These are phyloP conservation scores for Chromis chromis DNA, from an alignment of 2,797 vertebrate species.

Conservation along the genomic window DNA sequence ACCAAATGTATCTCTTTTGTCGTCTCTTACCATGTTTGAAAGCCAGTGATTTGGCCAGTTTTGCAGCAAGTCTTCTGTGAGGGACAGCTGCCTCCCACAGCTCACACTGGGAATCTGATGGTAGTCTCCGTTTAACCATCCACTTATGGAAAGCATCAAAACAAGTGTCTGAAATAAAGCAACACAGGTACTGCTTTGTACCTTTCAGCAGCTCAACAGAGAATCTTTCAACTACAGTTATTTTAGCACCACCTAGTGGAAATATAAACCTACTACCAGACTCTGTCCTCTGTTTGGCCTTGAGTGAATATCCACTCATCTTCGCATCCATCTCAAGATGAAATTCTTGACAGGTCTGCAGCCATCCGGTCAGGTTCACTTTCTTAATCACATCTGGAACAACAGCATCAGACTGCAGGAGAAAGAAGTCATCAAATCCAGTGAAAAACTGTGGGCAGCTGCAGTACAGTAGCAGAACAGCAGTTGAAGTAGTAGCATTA, in stretches of 20 bases:
- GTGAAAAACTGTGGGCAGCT: background rate
- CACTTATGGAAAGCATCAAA: conserved; percentile 66
- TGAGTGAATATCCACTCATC: conserved; percentile 58
- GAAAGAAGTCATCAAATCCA: conserved; percentile 20
- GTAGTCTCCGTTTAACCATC: conserved; percentile 29
- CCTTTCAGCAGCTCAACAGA: background rate
- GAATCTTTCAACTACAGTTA: background rate
- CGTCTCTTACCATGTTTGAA: conserved; percentile 75
- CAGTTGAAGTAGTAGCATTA: conserved; percentile 46
- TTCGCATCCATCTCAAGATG: conserved; percentile 65
- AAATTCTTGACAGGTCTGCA: conserved; percentile 78
- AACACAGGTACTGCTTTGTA: background rate
- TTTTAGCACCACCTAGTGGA: conserved; percentile 69
- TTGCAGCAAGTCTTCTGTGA: conserved; percentile 62
- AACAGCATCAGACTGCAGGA: conserved; percentile 63
- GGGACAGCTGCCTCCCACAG: conserved; percentile 65
- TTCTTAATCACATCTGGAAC: conserved; percentile 73
- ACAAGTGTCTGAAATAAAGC: conserved; percentile 64
- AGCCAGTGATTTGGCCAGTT: conserved; percentile 65
- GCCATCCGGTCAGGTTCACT: conserved; percentile 81
- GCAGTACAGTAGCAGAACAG: background rate
- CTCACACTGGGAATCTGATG: conserved; percentile 58
- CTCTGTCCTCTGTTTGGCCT: conserved; percentile 30
- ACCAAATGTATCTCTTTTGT: background rate
- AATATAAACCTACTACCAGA: conserved; percentile 64